phyloP scores from a whole-genome alignment of 2,888 invertebrate genomes.

The Willowsia nigromaculata region DNA sequence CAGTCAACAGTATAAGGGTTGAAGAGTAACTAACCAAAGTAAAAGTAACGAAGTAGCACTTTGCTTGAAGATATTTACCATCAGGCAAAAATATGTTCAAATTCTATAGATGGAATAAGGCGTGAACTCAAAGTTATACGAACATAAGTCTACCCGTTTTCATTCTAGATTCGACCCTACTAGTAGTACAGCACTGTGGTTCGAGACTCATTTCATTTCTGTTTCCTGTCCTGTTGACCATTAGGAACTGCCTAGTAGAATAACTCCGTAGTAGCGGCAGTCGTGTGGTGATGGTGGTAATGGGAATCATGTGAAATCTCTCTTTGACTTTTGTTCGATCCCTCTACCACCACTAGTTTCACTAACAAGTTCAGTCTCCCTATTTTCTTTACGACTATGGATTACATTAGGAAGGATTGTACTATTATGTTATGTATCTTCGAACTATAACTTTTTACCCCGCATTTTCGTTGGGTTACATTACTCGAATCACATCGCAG shows the following conservation, averaged over 20 bases:
- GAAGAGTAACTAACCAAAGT: conserved; percentile 31
- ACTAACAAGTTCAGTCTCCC: conserved; percentile 53
- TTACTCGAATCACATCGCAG: background rate
- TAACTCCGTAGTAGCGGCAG: conserved; percentile 1
- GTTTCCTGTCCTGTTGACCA: conserved; percentile 54
- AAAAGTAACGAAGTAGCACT: conserved; percentile 6
- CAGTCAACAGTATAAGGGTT: too few species aligned
- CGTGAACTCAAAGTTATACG: background rate
- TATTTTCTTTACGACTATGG: background rate
- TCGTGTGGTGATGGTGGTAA: conserved; percentile 35
- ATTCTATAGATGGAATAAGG: background rate
- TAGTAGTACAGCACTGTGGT: background rate
- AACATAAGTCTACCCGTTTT: background rate
- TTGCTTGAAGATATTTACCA: background rate
- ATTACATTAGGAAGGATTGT: background rate
- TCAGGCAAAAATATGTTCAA: background rate
- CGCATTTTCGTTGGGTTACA: background rate
- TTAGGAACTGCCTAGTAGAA: conserved; percentile 24
- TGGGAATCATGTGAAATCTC: conserved; percentile 59
- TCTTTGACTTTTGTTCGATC: conserved; percentile 50
- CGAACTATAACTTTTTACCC: background rate
- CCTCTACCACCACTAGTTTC: conserved; percentile 36
- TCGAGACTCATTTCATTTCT: conserved; percentile 35
- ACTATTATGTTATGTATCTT: background rate
- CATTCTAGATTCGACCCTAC: background rate